Percentiles rank a stretch among this genome's conserved stretches.
Conservation (phyloP, 2,888 invertebrate species). For the Papilio protenor region DNA sequence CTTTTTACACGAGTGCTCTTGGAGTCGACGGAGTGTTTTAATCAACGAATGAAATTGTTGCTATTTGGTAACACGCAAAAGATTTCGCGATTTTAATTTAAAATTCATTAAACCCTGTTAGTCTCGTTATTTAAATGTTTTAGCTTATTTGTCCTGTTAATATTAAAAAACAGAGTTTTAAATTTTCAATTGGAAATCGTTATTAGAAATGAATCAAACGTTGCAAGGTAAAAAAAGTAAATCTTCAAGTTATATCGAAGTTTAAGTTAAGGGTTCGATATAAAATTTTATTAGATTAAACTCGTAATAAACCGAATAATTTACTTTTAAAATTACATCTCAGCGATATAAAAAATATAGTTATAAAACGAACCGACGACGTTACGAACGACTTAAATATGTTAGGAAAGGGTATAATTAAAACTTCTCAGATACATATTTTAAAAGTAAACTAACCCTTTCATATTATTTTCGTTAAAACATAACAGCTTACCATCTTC, state of each 20-base stretch:
- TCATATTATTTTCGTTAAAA: conserved; percentile 7
- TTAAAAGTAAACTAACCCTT: not conserved
- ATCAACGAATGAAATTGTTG: conserved; percentile 54
- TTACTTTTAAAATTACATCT: conserved; percentile 2
- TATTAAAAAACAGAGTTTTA: not conserved
- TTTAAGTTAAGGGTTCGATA: not conserved
- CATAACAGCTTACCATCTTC: conserved; percentile 25
- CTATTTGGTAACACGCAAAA: conserved; percentile 44
- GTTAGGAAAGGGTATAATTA: too few relatives aligned
- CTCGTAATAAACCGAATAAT: too few relatives aligned
- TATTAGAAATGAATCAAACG: not conserved
- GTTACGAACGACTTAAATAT: too few relatives aligned
- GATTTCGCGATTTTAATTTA: conserved; percentile 20
- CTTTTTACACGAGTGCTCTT: conserved; percentile 50
- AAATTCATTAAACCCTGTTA: conserved; percentile 5
- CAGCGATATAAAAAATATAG: not conserved
- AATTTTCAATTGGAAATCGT: not conserved
- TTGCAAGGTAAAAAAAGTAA: not conserved
- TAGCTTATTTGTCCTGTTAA: not conserved
- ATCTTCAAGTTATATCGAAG: not conserved
- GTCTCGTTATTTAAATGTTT: not conserved
- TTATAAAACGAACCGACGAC: too few relatives aligned
- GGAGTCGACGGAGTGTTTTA: conserved; percentile 48
- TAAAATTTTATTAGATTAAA: too few relatives aligned
- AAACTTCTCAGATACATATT: not conserved